Evolutionary conservation across 2,797 vertebrate genomes (phyloP).

Genomic region (Gymnopithys bicolor): DNA sequence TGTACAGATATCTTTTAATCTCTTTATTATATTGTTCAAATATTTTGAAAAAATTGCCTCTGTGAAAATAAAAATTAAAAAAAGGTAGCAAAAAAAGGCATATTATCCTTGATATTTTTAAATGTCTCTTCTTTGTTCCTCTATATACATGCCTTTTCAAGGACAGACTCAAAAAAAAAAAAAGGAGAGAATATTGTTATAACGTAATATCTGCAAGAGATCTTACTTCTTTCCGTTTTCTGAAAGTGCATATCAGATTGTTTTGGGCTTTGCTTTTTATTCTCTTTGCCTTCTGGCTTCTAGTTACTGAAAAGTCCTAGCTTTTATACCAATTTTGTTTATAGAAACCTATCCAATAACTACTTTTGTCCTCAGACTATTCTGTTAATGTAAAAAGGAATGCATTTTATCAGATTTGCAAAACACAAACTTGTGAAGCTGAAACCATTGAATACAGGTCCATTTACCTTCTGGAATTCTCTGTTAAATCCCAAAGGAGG

Average conservation of each 20-base stretch:
- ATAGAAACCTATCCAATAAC: slow-evolving; percentile 35
- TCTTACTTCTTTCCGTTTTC: neutral
- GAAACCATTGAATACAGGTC: neutral
- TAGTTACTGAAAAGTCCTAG: neutral
- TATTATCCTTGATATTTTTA: neutral
- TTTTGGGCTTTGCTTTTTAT: neutral
- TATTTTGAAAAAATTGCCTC: neutral
- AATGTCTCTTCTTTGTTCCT: neutral
- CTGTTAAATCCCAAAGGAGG: neutral
- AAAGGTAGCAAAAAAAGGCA: neutral
- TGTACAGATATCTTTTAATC: slow-evolving; percentile 1
- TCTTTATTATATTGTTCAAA: slow-evolving; percentile 1
- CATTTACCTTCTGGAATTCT: slow-evolving; percentile 2
- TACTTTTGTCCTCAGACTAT: neutral
- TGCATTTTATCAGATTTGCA: slow-evolving; percentile 17
- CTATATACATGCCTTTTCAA: neutral
- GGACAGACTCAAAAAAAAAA: neutral
- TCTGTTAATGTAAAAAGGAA: slow-evolving; percentile 25
- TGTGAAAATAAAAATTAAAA: slow-evolving; percentile 34
- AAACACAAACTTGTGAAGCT: slow-evolving; percentile 10
- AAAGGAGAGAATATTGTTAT: neutral
- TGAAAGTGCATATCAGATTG: neutral
- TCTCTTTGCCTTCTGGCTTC: neutral
- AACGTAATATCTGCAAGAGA: neutral
- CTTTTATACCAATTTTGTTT: slow-evolving; percentile 29